Evolutionary conservation across 2,113 vertebrate species (phyloP).

Genomic region (Chlorodrepanis virens): DNA sequence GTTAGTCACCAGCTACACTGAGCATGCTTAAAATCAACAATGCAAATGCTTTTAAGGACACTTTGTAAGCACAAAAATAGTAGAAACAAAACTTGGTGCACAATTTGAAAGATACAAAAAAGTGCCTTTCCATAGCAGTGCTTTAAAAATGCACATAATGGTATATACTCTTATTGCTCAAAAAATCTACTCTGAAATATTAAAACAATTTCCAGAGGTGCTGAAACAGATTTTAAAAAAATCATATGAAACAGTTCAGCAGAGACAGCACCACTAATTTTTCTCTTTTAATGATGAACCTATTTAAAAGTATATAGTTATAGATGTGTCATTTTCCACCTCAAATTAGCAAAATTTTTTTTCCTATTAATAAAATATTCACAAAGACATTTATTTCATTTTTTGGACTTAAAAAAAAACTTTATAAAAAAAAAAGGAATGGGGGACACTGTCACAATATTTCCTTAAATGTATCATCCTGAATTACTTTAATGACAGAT

Average conservation of each 20-base stretch:
- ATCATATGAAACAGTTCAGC: constrained; percentile 20
- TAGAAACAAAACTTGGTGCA: constrained; percentile 52
- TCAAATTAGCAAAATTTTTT: neutral
- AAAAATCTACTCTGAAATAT: constrained; percentile 44
- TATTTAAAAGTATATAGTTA: constrained; percentile 12
- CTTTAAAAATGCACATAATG: constrained; percentile 66
- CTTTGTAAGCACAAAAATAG: constrained; percentile 64
- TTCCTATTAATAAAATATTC: constrained; percentile 12
- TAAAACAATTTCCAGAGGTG: constrained; percentile 45
- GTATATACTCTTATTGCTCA: constrained; percentile 64
- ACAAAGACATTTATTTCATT: constrained; percentile 25
- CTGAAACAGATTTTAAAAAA: constrained; percentile 9
- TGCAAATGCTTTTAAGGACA: constrained; percentile 65
- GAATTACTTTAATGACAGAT: neutral
- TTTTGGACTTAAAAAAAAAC: neutral
- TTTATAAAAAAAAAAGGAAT: neutral
- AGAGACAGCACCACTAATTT: constrained; percentile 42
- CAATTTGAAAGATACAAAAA: constrained; percentile 56
- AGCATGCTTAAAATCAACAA: constrained; percentile 24
- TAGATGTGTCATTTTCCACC: neutral
- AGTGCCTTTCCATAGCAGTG: constrained; percentile 60
- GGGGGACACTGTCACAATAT: neutral
- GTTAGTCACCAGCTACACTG: neutral
- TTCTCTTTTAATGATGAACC: neutral
- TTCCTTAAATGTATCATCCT: neutral